Base-by-base conservation (phyloP, 1,140 invertebrate species). In the Pentalonia nigronervosa region DNA sequence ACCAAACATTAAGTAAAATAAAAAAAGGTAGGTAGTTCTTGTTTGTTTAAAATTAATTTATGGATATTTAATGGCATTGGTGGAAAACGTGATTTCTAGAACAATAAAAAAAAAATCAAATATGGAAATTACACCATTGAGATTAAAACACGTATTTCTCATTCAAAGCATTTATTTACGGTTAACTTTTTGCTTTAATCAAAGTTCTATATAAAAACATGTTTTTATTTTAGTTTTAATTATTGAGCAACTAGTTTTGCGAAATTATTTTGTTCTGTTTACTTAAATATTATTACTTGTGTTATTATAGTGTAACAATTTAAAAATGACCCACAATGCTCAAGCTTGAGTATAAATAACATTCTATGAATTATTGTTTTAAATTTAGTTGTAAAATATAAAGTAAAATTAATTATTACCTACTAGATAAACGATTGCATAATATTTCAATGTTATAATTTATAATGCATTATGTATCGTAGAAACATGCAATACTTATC, bases 91-190 rank as follows among this genome's bases (percentile, higher is more conserved):
- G 50, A 89, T 53, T 89, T 41, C 9, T 34, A 48, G 25, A 50
- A 87, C 87, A 56, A 89, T 23, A 53, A 36, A 50, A 53, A 89
- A 41, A 23, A 89, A 88, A 88, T 53, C 47, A 34, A 36, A 34
- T 23, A 89, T 88, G 87, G 20, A 53, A 89, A 89, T 56, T 56
- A 89, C 48, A 56, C 23, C 50, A 56, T 56, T 53, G 48, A 56
- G 34, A 89, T 89, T 36, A 56, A 89, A 89, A 25, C 48, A 41
- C 88, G 88, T 89, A 89, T 89, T 89, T 14, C 20, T 88, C n/a
- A 23, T 50, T 53, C 50, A 21, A 9, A 23, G 9, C n/a, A 56
- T 89, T 89, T 89, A 11, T 89, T 89, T 89, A 41, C 36, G n/a
- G 50, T 89, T 89, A 14, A 36, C 20, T 56, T 36, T 56, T 89